Percentiles rank a stretch among this genome's conserved stretches.
phyloP scores from a whole-genome alignment of 2,797 vertebrate genomes.

The Prionace glauca region DNA sequence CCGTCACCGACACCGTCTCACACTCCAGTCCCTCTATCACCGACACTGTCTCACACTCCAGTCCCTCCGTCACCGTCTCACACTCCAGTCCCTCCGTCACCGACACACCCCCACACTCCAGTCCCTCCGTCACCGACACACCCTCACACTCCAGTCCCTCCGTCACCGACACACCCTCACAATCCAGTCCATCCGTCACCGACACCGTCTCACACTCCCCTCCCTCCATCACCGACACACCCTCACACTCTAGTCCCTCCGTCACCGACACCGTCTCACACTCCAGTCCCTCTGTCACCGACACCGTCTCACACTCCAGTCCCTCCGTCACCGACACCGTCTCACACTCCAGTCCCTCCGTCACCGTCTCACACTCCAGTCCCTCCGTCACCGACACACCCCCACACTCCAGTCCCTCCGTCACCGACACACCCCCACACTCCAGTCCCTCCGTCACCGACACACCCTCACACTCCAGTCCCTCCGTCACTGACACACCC shows the following conservation, averaged over 20 bases:
- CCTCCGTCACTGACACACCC: no score
- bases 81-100: background rate
- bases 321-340: background rate
- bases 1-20: no score
- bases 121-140: background rate
- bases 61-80: background rate
- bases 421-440: background rate
- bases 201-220: background rate
- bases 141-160: background rate
- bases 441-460: background rate
- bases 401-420: background rate
- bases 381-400: background rate
- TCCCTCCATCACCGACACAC: background rate
- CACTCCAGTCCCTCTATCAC: no score
- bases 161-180: no score
- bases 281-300: background rate
- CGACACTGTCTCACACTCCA: background rate
- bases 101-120: background rate
- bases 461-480: background rate
- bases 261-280: background rate
- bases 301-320: background rate
- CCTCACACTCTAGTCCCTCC: background rate
- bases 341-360: background rate
- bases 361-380: background rate
- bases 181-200: background rate